A percentile compares a stretch with the other conserved stretches of the same genome.
phyloP scores from a whole-genome alignment of 2,113 vertebrate genomes.

The Spermophilus dauricus region DNA sequence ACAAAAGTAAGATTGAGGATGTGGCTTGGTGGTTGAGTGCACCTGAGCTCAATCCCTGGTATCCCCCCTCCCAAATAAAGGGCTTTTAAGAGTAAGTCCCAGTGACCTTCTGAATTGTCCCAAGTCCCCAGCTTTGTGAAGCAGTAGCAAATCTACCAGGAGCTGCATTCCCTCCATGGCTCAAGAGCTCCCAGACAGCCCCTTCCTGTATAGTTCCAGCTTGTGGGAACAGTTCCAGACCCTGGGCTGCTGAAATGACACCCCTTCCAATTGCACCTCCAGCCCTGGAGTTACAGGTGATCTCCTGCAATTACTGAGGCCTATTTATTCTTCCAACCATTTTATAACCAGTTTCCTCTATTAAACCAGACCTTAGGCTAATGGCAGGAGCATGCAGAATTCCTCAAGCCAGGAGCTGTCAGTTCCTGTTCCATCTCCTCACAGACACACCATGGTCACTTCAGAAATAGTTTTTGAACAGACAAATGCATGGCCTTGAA shows the following conservation, averaged over 20 bases:
- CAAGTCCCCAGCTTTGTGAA: accelerated
- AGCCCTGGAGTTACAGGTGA: accelerated
- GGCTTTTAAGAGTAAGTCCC: background rate
- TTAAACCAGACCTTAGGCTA: background rate
- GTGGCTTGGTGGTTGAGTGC: no score
- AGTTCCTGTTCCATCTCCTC: accelerated
- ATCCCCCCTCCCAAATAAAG: no score
- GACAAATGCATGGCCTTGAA: background rate
- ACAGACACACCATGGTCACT: no score
- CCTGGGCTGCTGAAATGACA: accelerated
- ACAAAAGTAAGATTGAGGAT: no score
- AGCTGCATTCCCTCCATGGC: accelerated
- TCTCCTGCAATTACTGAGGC: background rate
- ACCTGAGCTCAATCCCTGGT: no score
- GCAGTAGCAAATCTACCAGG: accelerated
- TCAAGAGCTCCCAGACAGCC: accelerated
- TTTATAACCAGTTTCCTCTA: no score
- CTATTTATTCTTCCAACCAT: background rate
- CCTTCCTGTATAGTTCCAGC: accelerated
- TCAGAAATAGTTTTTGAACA: accelerated
- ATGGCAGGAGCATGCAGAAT: accelerated
- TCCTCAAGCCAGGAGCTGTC: background rate
- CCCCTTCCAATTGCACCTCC: no score
- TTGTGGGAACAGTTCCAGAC: background rate
- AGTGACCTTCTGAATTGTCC: no score